phyloP scores from a whole-genome alignment of 92 coral and sea anemone genomes.

The Zoanthus solanderi region DNA sequence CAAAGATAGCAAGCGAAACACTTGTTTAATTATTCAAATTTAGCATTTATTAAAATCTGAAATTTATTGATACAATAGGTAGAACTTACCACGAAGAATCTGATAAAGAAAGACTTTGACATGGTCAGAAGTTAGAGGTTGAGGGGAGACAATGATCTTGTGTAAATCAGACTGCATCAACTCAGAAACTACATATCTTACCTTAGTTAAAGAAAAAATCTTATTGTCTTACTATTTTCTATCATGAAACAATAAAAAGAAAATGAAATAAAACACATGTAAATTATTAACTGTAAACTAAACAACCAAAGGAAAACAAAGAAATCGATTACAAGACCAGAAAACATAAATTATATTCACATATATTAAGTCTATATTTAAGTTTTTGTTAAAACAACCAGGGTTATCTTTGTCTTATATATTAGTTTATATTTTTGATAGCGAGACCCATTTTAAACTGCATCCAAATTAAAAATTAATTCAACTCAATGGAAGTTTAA shows the following conservation, averaged over 20 bases:
- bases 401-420: no score
- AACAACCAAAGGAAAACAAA: neutral
- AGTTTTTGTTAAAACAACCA: no score
- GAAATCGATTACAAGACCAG: no score
- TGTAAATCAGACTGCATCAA: constrained; percentile 99
- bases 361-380: no score
- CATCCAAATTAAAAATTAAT: no score
- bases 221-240: neutral
- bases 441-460: no score
- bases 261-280: neutral
- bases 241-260: neutral
- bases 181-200: constrained; percentile 96
- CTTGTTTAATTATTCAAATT: neutral
- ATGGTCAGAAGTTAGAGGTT: constrained; percentile 96
- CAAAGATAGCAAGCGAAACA: neutral
- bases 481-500: no score
- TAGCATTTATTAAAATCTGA: neutral
- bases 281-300: neutral
- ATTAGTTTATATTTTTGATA: no score
- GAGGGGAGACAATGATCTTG: constrained; percentile 98
- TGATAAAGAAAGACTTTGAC: constrained; percentile 99
- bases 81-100: constrained; percentile 88
- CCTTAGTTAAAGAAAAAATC: constrained; percentile 55
- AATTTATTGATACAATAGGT: neutral
- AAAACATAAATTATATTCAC: no score